A percentile compares a stretch with the other conserved stretches of the same genome.
Evolutionary conservation across 2,113 vertebrate genomes (phyloP).

Genomic region (Pseudonaja textilis): DNA sequence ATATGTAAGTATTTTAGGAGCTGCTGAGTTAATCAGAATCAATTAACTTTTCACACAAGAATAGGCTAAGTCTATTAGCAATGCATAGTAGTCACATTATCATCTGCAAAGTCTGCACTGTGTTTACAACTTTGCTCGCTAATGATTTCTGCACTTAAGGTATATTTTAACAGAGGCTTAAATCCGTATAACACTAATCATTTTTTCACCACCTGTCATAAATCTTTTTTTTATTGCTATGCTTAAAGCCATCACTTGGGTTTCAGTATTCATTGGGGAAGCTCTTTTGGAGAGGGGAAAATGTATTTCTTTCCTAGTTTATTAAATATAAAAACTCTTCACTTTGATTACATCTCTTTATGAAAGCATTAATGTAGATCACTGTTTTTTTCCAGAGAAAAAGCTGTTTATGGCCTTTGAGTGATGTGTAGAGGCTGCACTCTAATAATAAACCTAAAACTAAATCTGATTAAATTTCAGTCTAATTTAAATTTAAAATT

Average conservation of each 20-base stretch:
- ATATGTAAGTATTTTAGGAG: neutral
- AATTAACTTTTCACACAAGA: slow-evolving; percentile 42
- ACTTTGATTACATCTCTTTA: neutral
- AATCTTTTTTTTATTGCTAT: neutral
- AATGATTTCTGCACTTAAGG: slow-evolving; percentile 24
- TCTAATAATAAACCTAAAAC: neutral
- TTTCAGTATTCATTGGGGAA: neutral
- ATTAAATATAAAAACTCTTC: neutral
- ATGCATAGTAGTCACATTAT: slow-evolving; percentile 28
- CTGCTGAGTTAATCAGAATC: slow-evolving; percentile 33
- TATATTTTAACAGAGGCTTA: neutral
- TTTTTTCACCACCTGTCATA: neutral
- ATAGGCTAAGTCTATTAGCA: neutral
- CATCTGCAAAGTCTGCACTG: neutral
- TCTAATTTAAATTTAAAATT: neutral
- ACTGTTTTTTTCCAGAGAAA: neutral
- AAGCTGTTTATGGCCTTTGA: neutral
- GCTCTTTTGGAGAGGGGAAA: neutral
- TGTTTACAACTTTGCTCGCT: neutral
- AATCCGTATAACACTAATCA: neutral
- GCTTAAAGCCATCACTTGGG: neutral
- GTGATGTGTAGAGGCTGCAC: neutral
- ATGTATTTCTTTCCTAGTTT: neutral
- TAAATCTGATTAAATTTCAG: neutral
- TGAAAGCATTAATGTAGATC: neutral